Base-by-base conservation (phyloP, 2,888 invertebrate species). In the Clistopyga incitator region DNA sequence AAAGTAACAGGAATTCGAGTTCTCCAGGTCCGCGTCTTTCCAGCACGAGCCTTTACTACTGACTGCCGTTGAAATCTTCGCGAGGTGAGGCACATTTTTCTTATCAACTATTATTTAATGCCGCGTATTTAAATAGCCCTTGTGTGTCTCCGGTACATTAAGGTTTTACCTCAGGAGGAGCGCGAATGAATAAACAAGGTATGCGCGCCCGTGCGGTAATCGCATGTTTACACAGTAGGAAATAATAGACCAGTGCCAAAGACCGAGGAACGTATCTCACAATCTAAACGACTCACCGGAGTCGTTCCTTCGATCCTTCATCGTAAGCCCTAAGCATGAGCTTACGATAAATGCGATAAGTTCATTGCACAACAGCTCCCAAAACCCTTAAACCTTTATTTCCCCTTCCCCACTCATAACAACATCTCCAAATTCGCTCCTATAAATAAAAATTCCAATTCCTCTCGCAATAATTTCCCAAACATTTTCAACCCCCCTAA, bases 191-290 rank as follows among this genome's bases (percentile, higher is more conserved):
- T 54, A 20, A 54, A 42, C 25, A 10, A 56, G 23, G 18, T n/a
- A 20, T 25, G 15, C 38, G 20, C 11, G n/a, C 13, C 18, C 15
- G 70, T 34, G 20, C 18, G 20, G 20, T 42, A 70, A 70, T 54
- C 52, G 54, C 52, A 38, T 70, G 70, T 70, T 70, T 70, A 54
- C 70, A 23, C 38, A 38, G 23, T 1, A 23, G 42, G 54, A 10
- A 54, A 71, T 71, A 42, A 42, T 56, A n/a, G 42, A n/a, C 61
- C 6, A n/a, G 29, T n/a, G 29, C 8, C 15, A 18, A 34, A 8
- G 8, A n/a, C 1, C 29, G 13, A 15, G n/a, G 42, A 29, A 47
- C 29, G 47, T 47, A 25, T 67, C 42, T 25, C 23, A 25, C 47
- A 13, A 67, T 47, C 47, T 67, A 47, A n/a, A 47, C n/a, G 45